Base-by-base conservation (phyloP, 2,113 vertebrate species). In the Pycnonotus jocosus region DNA sequence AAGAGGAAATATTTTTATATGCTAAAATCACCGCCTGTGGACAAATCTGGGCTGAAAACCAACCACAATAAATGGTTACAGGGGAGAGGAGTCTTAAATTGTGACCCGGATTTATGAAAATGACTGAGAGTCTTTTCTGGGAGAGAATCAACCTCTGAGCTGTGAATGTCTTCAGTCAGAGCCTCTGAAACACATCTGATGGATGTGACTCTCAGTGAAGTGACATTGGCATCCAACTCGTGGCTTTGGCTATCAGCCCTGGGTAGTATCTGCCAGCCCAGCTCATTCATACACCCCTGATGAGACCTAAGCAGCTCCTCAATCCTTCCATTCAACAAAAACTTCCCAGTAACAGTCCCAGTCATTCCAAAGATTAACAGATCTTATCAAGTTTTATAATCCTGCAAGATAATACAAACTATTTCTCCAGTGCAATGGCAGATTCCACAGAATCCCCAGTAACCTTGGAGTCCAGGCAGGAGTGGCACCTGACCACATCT, bases 1-100 rank as follows among this genome's bases (percentile, higher is more conserved):
- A 87, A 85, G 45, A 90, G 37, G 70, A 93, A 92, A 68, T 93
- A 58, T 78, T 95, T 94, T 64, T 78, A 70, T 38, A 78, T 38
- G 19, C 60, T 90, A 66, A 92, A 96, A 92, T 80, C 47, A 90
- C 64, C 2, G 71, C 81, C 94, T 87, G 78, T 82, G 54, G 91
- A 92, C 70, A 92, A 85, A 70, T 90, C 81, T 92, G 86, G 93
- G 89, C 93, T 85, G 84, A 85, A 95, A 81, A 95, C 78, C 87
- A 93, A 76, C 14, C 80, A 66, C 66, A 51, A 83, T 50, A 92
- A 90, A 95, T 53, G 69, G 80, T 35, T 94, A 64, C 57, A 86
- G 57, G 64, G 74, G 27, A 78, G 44, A 94, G 19, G 38, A 93
- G 66, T 35, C 62, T 95, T 83, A 86, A 91, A 86, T 60, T 2